These are phyloP conservation scores for Poecilia velifera DNA, from an alignment of 2,797 vertebrate genomes.

Conservation along the genomic window DNA sequence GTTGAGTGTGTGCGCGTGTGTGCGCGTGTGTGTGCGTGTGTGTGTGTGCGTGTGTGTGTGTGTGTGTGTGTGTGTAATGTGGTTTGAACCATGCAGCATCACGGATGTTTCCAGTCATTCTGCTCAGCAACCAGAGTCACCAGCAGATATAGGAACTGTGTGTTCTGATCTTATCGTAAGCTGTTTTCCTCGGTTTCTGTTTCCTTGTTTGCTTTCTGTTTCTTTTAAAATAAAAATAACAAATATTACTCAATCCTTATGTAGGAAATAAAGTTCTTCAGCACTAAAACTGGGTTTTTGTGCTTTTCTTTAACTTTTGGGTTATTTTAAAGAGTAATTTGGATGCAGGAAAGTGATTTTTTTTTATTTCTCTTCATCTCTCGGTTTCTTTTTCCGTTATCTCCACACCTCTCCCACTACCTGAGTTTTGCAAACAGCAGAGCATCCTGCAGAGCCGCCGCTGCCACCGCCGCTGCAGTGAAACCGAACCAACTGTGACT, in stretches of 20 bases:
- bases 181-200: slow-evolving; percentile 39
- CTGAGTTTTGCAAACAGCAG: slow-evolving; percentile 23
- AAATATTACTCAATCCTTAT: slow-evolving; percentile 23
- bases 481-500: slow-evolving; percentile 36
- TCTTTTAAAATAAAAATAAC: slow-evolving; percentile 18
- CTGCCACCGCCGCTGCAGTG: slow-evolving; percentile 25
- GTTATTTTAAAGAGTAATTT: neutral
- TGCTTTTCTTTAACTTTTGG: neutral
- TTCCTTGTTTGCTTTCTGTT: slow-evolving; percentile 38
- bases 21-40: neutral
- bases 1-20: neutral
- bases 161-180: slow-evolving; percentile 60
- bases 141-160: slow-evolving; percentile 37
- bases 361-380: slow-evolving; percentile 16
- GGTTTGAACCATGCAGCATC: slow-evolving; percentile 47
- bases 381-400: slow-evolving; percentile 35
- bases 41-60: neutral
- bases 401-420: neutral
- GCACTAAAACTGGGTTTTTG: neutral
- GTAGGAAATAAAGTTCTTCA: slow-evolving; percentile 2
- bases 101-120: slow-evolving; percentile 67
- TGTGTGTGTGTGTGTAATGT: slow-evolving; percentile 38
- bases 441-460: slow-evolving; percentile 23
- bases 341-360: neutral
- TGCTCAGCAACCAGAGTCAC: slow-evolving; percentile 39